phyloP scores from a whole-genome alignment of 2,113 vertebrate genomes.

The Mesembrinibis cayennensis region DNA sequence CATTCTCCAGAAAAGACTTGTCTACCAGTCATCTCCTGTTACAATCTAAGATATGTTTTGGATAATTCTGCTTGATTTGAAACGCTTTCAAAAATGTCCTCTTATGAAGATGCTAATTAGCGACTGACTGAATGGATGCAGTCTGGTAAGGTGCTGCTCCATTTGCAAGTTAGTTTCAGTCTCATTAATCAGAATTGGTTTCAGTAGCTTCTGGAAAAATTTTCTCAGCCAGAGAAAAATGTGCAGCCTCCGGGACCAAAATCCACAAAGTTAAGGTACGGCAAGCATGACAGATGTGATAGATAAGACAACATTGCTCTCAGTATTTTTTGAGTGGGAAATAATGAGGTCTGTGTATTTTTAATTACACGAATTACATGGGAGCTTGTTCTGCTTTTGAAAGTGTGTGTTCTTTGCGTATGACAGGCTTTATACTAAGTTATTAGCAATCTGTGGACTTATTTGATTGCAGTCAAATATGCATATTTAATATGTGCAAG shows the following conservation, averaged over 20 bases:
- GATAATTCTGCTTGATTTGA: constrained; percentile 13
- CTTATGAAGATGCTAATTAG: neutral
- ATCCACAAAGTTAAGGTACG: neutral
- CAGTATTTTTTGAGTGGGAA: neutral
- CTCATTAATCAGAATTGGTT: neutral
- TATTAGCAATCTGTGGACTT: neutral
- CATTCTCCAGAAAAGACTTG: neutral
- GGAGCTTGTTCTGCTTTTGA: neutral
- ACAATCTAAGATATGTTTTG: neutral
- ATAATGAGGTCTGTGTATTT: constrained; percentile 1
- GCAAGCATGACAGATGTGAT: neutral
- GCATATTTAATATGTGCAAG: neutral
- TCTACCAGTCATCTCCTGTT: neutral
- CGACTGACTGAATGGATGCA: neutral
- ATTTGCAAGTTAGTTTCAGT: constrained; percentile 20
- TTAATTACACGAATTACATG: neutral
- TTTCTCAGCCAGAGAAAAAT: neutral
- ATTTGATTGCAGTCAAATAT: neutral
- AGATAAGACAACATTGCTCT: neutral
- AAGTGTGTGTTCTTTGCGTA: neutral
- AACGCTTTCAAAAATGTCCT: neutral
- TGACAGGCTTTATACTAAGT: neutral
- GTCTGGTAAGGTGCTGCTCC: neutral
- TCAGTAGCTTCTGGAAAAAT: neutral
- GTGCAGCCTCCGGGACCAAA: neutral